These are phyloP conservation scores for Callorhinus ursinus DNA, from an alignment of 2,113 vertebrate genomes.

Conservation along the genomic window DNA sequence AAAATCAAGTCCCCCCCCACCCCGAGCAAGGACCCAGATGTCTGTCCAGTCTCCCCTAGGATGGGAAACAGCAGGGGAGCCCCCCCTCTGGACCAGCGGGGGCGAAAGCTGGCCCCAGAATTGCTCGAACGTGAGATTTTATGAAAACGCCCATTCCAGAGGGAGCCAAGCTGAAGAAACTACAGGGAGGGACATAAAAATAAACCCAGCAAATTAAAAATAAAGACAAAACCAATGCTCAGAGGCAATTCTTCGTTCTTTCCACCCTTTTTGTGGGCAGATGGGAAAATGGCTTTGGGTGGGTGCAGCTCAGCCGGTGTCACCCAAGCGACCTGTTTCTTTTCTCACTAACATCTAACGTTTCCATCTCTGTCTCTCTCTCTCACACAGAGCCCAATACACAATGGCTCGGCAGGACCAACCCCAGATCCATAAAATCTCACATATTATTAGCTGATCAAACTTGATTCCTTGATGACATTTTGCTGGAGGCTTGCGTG, in stretches of 20 bases:
- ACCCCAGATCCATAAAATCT: neutral
- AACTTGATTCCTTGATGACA: neutral
- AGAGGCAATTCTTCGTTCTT: neutral
- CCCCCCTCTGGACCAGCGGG: too few relatives aligned
- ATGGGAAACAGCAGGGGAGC: accelerated
- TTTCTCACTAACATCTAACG: neutral
- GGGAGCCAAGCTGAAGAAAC: constrained; percentile 14
- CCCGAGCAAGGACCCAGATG: neutral
- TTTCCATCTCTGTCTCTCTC: neutral
- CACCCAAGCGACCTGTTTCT: too few relatives aligned
- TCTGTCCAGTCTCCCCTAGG: neutral
- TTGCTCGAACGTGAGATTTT: neutral
- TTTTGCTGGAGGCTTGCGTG: neutral
- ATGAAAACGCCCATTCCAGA: neutral
- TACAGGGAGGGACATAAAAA: neutral
- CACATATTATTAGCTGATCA: neutral
- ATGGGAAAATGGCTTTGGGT: neutral
- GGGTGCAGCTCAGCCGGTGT: neutral
- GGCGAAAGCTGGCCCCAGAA: neutral
- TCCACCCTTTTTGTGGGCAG: neutral
- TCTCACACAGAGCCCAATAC: neutral
- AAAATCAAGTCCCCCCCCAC: neutral
- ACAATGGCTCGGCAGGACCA: neutral
- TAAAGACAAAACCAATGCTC: neutral
- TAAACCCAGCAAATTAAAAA: constrained; percentile 36